Conservation (phyloP, 2,113 vertebrate species). For the Alaudala cheleensis region DNA sequence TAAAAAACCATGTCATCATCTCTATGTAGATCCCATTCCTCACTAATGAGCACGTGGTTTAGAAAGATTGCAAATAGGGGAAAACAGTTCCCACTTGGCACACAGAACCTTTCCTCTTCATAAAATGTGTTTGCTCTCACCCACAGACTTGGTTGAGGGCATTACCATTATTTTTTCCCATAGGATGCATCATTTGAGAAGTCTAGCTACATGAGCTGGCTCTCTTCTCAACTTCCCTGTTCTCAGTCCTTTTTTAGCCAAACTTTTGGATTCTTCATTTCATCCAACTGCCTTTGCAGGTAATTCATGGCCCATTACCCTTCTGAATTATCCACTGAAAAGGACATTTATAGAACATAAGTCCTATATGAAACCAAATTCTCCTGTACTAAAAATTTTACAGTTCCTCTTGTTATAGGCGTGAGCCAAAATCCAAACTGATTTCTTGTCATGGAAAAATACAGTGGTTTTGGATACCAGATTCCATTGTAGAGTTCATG, state of each 20-base stretch:
- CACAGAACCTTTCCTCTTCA: neutral
- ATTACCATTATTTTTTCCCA: slow-evolving; percentile 45
- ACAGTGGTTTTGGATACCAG: neutral
- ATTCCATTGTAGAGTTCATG: neutral
- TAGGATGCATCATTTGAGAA: slow-evolving; percentile 51
- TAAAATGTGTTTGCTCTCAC: slow-evolving; percentile 30
- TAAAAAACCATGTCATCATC: neutral
- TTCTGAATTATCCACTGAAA: neutral
- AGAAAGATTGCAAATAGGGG: neutral
- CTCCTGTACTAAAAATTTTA: neutral
- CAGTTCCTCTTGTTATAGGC: neutral
- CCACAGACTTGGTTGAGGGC: slow-evolving; percentile 41
- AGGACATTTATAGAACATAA: slow-evolving; percentile 1
- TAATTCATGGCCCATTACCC: slow-evolving; percentile 40
- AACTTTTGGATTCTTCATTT: slow-evolving; percentile 38
- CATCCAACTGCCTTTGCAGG: slow-evolving; percentile 43
- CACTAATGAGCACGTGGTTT: neutral
- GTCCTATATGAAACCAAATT: neutral
- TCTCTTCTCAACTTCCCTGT: slow-evolving; percentile 29
- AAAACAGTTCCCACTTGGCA: neutral
- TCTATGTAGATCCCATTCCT: neutral
- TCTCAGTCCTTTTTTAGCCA: slow-evolving; percentile 49
- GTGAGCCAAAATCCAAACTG: neutral
- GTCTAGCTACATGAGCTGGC: slow-evolving; percentile 56
- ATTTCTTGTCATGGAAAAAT: slow-evolving; percentile 14